Evolutionary conservation across 2,113 vertebrate genomes (phyloP).

Genomic region (Cariama cristata): DNA sequence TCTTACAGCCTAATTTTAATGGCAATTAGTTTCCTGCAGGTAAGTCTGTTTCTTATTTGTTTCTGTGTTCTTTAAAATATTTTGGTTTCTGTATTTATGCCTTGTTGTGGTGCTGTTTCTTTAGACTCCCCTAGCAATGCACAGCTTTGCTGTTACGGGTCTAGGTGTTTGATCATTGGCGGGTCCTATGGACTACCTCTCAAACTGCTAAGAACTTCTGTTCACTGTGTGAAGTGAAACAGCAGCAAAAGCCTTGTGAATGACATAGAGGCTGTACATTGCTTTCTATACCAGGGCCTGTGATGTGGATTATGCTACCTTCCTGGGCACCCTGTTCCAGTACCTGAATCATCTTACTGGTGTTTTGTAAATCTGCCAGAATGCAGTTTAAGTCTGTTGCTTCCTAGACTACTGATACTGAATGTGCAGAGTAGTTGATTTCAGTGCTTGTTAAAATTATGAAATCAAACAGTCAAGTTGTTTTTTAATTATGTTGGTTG

Average conservation of each 20-base stretch:
- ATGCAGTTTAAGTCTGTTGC: not conserved
- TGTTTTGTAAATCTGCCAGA: not conserved
- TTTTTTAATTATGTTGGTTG: not conserved
- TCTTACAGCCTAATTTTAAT: slow-evolving; percentile 99
- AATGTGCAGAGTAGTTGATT: not conserved
- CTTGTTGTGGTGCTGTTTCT: not conserved
- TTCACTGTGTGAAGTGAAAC: not conserved
- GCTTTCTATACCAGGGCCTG: not conserved
- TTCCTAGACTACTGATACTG: not conserved
- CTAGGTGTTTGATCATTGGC: not conserved
- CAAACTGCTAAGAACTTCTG: not conserved
- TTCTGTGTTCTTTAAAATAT: not conserved
- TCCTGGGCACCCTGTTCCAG: not conserved
- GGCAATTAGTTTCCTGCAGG: slow-evolving; percentile 99
- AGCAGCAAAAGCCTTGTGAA: not conserved
- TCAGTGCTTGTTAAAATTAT: not conserved
- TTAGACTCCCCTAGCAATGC: not conserved
- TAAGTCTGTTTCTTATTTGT: slow-evolving; percentile 54
- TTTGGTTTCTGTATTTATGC: not conserved
- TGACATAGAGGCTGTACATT: not conserved
- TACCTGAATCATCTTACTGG: not conserved
- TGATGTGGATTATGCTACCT: not conserved
- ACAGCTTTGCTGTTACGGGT: not conserved
- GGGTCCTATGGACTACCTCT: not conserved
- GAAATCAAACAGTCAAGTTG: not conserved